phyloP scores from a whole-genome alignment of 2,797 vertebrate genomes.

The Allobates femoralis region DNA sequence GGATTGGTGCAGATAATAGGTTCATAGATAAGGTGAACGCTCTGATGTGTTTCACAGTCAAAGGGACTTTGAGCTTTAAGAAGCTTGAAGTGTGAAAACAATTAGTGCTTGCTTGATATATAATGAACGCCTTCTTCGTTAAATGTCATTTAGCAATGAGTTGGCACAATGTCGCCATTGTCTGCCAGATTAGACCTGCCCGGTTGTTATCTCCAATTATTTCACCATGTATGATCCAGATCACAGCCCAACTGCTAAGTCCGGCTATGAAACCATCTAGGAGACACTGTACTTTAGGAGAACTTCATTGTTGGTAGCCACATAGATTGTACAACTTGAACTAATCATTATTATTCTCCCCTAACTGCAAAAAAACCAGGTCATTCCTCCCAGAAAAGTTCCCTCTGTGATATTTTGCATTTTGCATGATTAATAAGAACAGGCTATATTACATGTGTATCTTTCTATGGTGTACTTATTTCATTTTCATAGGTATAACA shows the following conservation, averaged over 20 bases:
- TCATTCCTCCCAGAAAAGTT: not conserved
- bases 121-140: slow-evolving; percentile 21
- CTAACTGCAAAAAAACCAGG: no score
- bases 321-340: no score
- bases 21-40: slow-evolving; percentile 12
- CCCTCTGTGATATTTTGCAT: not conserved
- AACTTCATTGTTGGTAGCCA: no score
- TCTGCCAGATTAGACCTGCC: not conserved
- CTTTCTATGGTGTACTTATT: not conserved
- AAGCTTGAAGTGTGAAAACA: not conserved
- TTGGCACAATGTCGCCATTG: not conserved
- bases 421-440: not conserved
- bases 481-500: not conserved
- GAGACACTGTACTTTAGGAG: no score
- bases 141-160: slow-evolving; percentile 9
- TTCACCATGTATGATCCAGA: no score
- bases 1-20: slow-evolving; percentile 18
- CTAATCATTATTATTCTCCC: no score
- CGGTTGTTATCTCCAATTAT: not conserved
- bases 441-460: not conserved
- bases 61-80: not conserved
- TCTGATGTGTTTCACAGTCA: not conserved
- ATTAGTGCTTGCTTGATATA: not conserved
- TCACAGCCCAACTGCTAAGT: no score
- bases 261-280: no score